These are phyloP conservation scores for Drosophila funebris DNA, from an alignment of 1,140 invertebrate species.

Conservation along the genomic window DNA sequence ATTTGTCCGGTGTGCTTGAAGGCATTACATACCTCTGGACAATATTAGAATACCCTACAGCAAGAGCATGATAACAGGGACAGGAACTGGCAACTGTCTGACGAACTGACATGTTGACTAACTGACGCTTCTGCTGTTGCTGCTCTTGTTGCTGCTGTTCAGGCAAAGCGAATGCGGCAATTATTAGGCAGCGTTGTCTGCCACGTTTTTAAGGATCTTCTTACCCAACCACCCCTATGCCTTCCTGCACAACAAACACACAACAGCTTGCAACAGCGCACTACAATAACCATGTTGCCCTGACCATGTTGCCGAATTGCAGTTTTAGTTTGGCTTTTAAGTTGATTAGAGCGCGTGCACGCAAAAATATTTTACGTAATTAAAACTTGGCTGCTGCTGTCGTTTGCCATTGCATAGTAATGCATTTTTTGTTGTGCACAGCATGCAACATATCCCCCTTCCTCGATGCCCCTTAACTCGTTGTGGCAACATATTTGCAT, in stretches of 20 bases:
- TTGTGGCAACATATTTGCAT: constrained; percentile 39
- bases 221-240: too few relatives aligned
- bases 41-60: too few relatives aligned
- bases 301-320: constrained; percentile 63
- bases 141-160: constrained; percentile 6
- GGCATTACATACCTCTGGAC: too few relatives aligned
- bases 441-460: neutral
- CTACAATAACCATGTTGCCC: constrained; percentile 46
- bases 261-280: neutral
- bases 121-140: constrained; percentile 12
- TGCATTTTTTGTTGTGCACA: constrained; percentile 31
- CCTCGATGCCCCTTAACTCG: constrained; percentile 9
- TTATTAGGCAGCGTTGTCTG: constrained; percentile 25
- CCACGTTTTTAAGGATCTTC: constrained; percentile 61
- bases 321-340: constrained; percentile 65
- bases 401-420: constrained; percentile 34
- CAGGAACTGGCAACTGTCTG: neutral
- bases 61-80: too few relatives aligned
- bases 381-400: constrained; percentile 70
- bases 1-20: too few relatives aligned
- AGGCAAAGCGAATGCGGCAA: constrained; percentile 27
- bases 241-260: neutral
- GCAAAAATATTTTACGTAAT: constrained; percentile 81
- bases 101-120: constrained; percentile 32
- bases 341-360: constrained; percentile 70